phyloP scores from a whole-genome alignment of 35 echinoderm and acorn worm species.

The Hemicentrotus pulcherrimus region DNA sequence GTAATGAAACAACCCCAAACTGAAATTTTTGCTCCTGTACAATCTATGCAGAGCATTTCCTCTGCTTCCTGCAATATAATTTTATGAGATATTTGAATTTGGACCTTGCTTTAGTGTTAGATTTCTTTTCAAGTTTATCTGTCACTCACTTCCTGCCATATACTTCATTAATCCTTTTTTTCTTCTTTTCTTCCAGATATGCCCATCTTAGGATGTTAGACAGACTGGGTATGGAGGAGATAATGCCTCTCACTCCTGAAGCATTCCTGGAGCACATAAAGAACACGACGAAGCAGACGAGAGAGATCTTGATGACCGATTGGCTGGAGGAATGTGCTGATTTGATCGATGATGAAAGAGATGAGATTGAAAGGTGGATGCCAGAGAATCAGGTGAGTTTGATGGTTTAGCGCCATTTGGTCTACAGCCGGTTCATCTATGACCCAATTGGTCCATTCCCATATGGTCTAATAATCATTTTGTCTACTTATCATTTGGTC shows the following conservation, averaged over 20 bases:
- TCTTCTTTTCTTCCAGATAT: conserved; percentile 59
- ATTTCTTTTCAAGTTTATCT: no score
- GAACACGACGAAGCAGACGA: conserved; percentile 53
- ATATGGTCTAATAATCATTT: no score
- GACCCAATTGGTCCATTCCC: no score
- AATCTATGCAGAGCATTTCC: no score
- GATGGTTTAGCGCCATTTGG: no score
- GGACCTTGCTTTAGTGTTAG: no score
- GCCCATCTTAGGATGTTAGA: conserved; percentile 77
- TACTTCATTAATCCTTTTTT: neutral
- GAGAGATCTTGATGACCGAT: conserved; percentile 58
- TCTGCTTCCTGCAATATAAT: no score
- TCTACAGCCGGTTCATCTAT: no score
- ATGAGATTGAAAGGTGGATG: conserved; percentile 87
- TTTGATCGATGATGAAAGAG: conserved; percentile 73
- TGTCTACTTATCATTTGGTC: no score
- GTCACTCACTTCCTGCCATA: neutral
- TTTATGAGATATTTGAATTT: no score
- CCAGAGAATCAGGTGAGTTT: conserved; percentile 78
- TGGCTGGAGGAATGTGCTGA: conserved; percentile 86
- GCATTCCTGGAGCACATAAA: conserved; percentile 83
- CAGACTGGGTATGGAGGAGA: conserved; percentile 71
- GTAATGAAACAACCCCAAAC: no score
- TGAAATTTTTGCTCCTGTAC: no score
- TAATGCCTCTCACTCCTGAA: conserved; percentile 72